Percentiles rank a stretch among this genome's conserved stretches.
Evolutionary conservation across 2,797 vertebrate species (phyloP).

Genomic region (Falco naumanni): DNA sequence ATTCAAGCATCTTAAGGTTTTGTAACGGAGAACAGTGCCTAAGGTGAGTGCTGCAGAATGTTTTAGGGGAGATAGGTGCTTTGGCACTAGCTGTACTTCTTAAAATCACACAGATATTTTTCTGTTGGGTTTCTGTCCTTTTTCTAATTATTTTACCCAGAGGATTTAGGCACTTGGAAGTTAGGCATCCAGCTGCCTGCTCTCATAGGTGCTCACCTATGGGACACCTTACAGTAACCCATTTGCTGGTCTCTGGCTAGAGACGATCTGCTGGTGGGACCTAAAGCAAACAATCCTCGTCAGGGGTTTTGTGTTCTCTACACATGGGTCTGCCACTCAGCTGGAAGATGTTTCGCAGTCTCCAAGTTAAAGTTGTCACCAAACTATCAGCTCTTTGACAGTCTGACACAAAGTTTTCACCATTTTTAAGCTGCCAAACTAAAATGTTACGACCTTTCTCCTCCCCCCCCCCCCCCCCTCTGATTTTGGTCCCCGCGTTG

Average conservation of each 20-base stretch:
- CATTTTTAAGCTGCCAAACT: background rate
- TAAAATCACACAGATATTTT: accelerated
- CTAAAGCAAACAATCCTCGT: background rate
- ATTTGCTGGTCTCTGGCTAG: background rate
- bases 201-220: background rate
- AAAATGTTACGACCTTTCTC: background rate
- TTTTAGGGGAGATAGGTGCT: too few species aligned
- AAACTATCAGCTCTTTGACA: background rate
- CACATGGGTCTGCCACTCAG: background rate
- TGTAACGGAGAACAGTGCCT: background rate
- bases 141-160: background rate
- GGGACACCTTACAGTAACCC: background rate
- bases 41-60: background rate
- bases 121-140: background rate
- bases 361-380: background rate
- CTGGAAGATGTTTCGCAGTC: background rate
- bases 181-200: background rate
- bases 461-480: background rate
- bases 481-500: background rate
- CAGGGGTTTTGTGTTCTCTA: background rate
- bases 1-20: background rate
- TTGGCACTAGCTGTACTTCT: background rate
- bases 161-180: background rate
- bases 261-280: background rate
- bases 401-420: background rate